Base-by-base conservation (phyloP, 1,140 invertebrate species). In the Nymphalis io region DNA sequence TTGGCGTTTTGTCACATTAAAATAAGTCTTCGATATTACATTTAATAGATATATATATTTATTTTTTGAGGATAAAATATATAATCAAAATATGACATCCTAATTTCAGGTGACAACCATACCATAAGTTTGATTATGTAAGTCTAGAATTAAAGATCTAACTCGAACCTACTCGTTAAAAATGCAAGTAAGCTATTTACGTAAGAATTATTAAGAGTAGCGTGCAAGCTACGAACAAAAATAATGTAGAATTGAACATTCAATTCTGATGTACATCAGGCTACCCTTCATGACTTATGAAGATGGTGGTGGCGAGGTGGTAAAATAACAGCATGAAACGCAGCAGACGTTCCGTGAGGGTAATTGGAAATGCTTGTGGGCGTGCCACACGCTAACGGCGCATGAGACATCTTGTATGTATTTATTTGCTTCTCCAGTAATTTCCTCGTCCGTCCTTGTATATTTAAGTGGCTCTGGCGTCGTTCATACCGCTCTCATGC, bases 361-460 rank as follows among this genome's bases (percentile, higher is more conserved):
- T 89, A 91, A 91, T 89, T 89, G 89, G 75, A 81, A 78, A 79
- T 64, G 65, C 62, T 72, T 58, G 79, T 77, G 79, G 82, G 87
- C 86, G 85, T 84, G 84, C 81, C 78, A 75, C 87, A 89, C 87
- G 88, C 82, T 72, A 89, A 46, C 72, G 74, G 65, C 80, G 60
- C 74, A 78, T 81, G 82, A 87, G 84, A 84, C 87, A 89, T 89
- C 84, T 86, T 89, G 72, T 85, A 87, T 83, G 82, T 87, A 51
- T 51, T 86, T 44, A 86, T 89, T 86, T 85, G 87, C 78, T 76
- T 85, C 82, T 85, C 80, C 84, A 75, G 84, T 89, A 91, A 90
- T 89, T 90, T 89, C 79, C 85, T 78, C 80, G 82, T 80, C 76
- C 78, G 83, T 89, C 81, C 85, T 89, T 88, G 86, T 88, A 89